A percentile compares a stretch with the other conserved stretches of the same genome.
Conservation (phyloP, 2,113 vertebrate genomes). For the Aramus guarauna region DNA sequence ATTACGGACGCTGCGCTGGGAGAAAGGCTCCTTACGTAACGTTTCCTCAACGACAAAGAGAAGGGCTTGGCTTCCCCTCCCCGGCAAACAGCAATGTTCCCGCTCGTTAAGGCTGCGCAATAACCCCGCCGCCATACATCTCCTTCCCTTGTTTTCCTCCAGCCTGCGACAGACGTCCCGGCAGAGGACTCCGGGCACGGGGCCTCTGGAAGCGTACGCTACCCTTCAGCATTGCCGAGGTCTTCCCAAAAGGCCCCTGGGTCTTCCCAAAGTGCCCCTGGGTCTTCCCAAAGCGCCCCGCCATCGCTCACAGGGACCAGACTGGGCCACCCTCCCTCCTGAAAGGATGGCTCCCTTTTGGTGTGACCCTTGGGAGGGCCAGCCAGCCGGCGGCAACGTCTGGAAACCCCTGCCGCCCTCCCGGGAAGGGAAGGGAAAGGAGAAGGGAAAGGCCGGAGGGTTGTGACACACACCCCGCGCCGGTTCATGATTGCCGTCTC, state of each 20-base stretch:
- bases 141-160: not conserved
- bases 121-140: not conserved
- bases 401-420: not conserved
- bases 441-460: not conserved
- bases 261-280: too few relatives aligned
- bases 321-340: not conserved
- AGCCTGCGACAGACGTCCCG: not conserved
- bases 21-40: constrained; percentile 32
- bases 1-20: not conserved
- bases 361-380: not conserved
- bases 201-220: not conserved
- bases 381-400: not conserved
- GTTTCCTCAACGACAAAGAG: not conserved
- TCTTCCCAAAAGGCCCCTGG: too few relatives aligned
- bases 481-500: not conserved
- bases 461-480: not conserved
- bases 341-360: not conserved
- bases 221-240: not conserved
- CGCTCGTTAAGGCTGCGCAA: not conserved
- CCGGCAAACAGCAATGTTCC: not conserved
- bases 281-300: too few relatives aligned
- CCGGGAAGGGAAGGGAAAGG: not conserved
- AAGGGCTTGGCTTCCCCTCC: constrained; percentile 1
- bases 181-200: not conserved
- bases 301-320: fast-evolving